A percentile compares a stretch with the other conserved stretches of the same genome.
Evolutionary conservation across 2,797 vertebrate genomes (phyloP).

Genomic region (Urosaurus nigricauda): DNA sequence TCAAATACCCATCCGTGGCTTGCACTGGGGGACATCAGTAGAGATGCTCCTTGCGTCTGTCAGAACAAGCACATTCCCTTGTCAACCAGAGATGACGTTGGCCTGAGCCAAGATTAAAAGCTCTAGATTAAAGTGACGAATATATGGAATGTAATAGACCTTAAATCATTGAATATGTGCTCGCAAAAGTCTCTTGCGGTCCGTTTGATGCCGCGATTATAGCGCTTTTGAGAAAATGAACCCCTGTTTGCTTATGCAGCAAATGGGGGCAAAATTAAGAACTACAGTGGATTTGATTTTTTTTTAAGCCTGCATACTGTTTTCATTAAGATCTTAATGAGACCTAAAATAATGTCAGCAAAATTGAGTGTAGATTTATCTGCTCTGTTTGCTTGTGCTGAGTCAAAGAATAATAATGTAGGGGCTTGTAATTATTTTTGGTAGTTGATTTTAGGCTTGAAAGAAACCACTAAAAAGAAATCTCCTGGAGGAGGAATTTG

Average conservation of each 20-base stretch:
- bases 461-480: constrained; percentile 29
- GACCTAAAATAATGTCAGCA: constrained; percentile 81
- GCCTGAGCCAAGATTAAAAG: constrained; percentile 85
- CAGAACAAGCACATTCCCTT: constrained; percentile 62
- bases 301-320: constrained; percentile 79
- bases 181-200: constrained; percentile 83
- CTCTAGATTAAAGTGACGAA: constrained; percentile 83
- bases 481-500: constrained; percentile 61
- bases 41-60: constrained; percentile 53
- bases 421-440: constrained; percentile 67
- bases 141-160: constrained; percentile 78
- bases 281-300: constrained; percentile 60
- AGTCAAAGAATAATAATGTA: constrained; percentile 55
- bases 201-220: constrained; percentile 81
- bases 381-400: constrained; percentile 74
- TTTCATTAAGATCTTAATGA: constrained; percentile 85
- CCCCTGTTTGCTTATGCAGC: constrained; percentile 75
- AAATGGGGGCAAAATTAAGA: constrained; percentile 74
- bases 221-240: constrained; percentile 72
- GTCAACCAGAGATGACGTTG: constrained; percentile 76
- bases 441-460: constrained; percentile 49
- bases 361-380: constrained; percentile 81
- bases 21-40: constrained; percentile 21
- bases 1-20: constrained; percentile 59
- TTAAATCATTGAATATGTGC: constrained; percentile 80